Percentiles rank a stretch among this genome's conserved stretches.
Evolutionary conservation across 2,113 vertebrate genomes (phyloP).

Genomic region (Ailurus styani): DNA sequence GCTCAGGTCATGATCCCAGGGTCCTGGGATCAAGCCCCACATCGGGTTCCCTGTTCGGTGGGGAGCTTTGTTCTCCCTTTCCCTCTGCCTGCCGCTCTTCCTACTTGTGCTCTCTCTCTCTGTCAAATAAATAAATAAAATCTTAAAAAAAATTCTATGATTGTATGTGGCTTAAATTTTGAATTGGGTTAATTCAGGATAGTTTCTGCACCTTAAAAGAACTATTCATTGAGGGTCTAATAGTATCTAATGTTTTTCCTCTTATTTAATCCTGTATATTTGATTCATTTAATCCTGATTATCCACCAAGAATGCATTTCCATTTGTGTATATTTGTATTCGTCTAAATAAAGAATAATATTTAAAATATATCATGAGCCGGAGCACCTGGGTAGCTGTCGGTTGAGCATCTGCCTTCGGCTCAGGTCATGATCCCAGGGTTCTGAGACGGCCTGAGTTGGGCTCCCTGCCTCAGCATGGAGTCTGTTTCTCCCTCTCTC

Average conservation of each 20-base stretch:
- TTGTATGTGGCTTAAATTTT: not conserved
- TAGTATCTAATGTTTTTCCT: not conserved
- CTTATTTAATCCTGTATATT: not conserved
- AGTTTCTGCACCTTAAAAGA: not conserved
- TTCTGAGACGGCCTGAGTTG: not conserved
- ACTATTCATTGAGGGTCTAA: not conserved
- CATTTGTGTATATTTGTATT: not conserved
- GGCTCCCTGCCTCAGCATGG: not conserved
- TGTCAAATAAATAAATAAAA: too few species aligned
- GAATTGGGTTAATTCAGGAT: not conserved
- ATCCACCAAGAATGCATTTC: not conserved
- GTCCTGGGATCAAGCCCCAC: too few species aligned
- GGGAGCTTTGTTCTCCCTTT: too few species aligned
- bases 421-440: not conserved
- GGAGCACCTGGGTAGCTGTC: not conserved
- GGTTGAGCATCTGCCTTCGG: not conserved
- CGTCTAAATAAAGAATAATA: constrained; percentile 23
- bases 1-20: too few species aligned
- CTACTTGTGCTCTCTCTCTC: too few species aligned
- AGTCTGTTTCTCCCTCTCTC: not conserved
- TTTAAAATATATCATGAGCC: not conserved
- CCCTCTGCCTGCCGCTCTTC: too few species aligned
- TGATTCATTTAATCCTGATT: constrained; percentile 37
- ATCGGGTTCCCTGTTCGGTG: too few species aligned
- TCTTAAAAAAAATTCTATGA: not conserved